Base-by-base conservation (phyloP, 30 jellyfish, hydroid and myxozoan species). In the Chironex yamaguchii region DNA sequence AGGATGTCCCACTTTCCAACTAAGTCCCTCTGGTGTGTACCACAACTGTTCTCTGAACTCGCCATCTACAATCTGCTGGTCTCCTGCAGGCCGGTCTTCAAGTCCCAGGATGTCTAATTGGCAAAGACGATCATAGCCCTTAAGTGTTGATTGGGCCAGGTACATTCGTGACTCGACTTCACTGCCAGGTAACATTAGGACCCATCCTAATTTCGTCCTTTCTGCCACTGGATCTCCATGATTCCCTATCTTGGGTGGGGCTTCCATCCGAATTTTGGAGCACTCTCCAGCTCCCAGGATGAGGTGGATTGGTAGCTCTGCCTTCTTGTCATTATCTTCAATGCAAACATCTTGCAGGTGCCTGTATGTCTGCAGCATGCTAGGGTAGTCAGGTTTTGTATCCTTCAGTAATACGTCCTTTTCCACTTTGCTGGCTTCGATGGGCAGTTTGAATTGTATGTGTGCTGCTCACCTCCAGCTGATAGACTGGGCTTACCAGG, bases 1-100 rank as follows among this genome's bases (percentile, higher is more conserved):
- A 20, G 87, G 83, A 35, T 76, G 42, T 31, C 62, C 52, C 63
- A 63, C 85, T 49, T 89, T 80, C 97, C 97, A 80, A 54, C 71
- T 22, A 23, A 89, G 51, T 69, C 89, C 97, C 65, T 79, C 85
- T 2, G 78, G 85, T 31, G 22, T 48, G 24, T 70, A 63, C 4
- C 30, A 20, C 4, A 78, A 32, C 27, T 78, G 90, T 9, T 78
- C 75, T 31, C 22, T 28, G 87, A 78, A 78, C 75, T 78, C 48
- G 4, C 24, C 20, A 29, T 42, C 17, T 25, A 62, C 87, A n/a
- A n/a, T n/a, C 12, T 28, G 1, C 6, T 70, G 0, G 33, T 78
- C 32, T 9, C 70, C 70, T 24, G 17, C 13, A 31, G 28, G 29
- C 0, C 25, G 13, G 2, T 78, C 87, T 29, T 24, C 34, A 22